Percentiles rank a stretch among this genome's conserved stretches.
Evolutionary conservation across 1,140 invertebrate genomes (phyloP).

Genomic region (Acromyrmex heyeri): DNA sequence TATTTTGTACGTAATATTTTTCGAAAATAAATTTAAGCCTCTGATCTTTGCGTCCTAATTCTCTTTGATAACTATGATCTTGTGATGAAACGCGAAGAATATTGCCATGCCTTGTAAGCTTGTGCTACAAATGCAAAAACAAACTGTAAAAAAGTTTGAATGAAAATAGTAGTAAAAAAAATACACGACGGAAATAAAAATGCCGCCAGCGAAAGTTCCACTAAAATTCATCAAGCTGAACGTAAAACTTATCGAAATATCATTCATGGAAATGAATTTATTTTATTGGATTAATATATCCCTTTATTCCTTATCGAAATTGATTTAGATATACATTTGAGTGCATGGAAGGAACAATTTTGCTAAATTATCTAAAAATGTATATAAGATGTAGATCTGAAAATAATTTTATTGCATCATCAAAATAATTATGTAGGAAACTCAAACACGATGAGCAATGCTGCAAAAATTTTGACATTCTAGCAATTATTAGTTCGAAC

Average conservation of each 20-base stretch:
- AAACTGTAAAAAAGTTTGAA: background rate
- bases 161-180: conserved; percentile 1
- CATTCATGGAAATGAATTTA: background rate
- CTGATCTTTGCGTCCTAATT: background rate
- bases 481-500: no score
- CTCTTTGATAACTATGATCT: background rate
- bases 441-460: no score
- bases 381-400: no score
- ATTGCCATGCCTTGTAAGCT: background rate
- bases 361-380: no score
- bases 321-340: background rate
- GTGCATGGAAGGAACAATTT: no score
- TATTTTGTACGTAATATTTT: no score
- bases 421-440: no score
- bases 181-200: background rate
- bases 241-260: background rate
- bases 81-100: background rate
- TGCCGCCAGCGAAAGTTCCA: background rate
- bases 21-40: no score
- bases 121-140: background rate
- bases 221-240: background rate
- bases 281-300: background rate
- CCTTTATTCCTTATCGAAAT: background rate
- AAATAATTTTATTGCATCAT: no score
- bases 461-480: no score